These are phyloP conservation scores for Lycaon pictus DNA, from an alignment of 2,113 vertebrate species.

Conservation along the genomic window DNA sequence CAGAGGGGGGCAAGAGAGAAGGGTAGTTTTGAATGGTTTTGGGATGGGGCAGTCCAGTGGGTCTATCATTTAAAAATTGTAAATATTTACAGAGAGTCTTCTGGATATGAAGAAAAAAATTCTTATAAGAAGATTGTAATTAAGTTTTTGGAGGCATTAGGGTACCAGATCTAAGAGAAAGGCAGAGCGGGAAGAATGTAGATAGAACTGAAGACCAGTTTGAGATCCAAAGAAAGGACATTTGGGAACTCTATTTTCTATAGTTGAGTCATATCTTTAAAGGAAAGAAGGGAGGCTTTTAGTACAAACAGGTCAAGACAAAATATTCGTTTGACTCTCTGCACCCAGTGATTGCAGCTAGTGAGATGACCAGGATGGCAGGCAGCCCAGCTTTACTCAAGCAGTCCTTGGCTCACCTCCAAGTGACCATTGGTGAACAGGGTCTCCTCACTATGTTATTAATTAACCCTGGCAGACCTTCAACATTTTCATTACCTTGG, in stretches of 20 bases:
- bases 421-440: conserved; percentile 69
- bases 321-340: conserved; percentile 55
- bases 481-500: conserved; percentile 84
- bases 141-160: neutral
- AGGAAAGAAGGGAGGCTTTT: conserved; percentile 17
- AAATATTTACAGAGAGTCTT: neutral
- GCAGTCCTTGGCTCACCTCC: conserved; percentile 77
- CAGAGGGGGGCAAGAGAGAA: neutral
- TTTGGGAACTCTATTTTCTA: neutral
- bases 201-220: neutral
- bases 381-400: conserved; percentile 47
- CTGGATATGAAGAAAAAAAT: neutral
- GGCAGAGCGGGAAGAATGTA: neutral
- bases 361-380: conserved; percentile 37
- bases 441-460: conserved; percentile 82
- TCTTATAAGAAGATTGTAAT: neutral
- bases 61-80: neutral
- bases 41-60: neutral
- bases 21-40: neutral
- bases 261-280: conserved; percentile 16
- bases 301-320: neutral
- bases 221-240: neutral
- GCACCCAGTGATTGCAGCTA: neutral
- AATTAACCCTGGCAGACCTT: conserved; percentile 81
- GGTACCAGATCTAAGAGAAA: neutral